Conservation (phyloP, 2,888 invertebrate species). For the Chrysomela aeneicollis region DNA sequence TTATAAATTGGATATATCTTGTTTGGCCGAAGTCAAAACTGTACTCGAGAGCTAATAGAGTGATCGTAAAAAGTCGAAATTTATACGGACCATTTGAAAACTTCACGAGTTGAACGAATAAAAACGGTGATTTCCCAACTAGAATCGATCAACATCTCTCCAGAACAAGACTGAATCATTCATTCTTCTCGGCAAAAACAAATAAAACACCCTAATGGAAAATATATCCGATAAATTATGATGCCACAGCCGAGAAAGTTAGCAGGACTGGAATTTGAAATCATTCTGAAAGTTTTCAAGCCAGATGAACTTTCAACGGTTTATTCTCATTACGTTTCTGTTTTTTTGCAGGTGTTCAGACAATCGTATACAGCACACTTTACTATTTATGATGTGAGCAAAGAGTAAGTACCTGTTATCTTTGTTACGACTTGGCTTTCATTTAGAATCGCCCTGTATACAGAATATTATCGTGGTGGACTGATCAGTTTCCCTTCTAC, state of each 20-base stretch:
- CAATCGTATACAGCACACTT: conserved; percentile 88
- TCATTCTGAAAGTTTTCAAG: conserved; percentile 11
- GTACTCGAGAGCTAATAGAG: no score
- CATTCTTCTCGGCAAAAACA: conserved; percentile 13
- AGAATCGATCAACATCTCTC: neutral
- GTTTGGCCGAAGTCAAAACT: no score
- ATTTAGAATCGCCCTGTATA: no score
- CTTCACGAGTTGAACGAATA: neutral
- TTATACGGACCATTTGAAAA: no score
- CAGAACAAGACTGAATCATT: conserved; percentile 1
- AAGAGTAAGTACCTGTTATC: conserved; percentile 74
- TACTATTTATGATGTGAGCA: conserved; percentile 90
- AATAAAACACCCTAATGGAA: conserved; percentile 5
- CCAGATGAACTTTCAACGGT: conserved; percentile 12
- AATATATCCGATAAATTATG: conserved; percentile 8
- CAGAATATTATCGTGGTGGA: no score
- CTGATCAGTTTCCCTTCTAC: no score
- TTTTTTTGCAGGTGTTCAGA: conserved; percentile 77
- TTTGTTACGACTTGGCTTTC: no score
- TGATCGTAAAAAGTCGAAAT: no score
- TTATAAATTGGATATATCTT: no score
- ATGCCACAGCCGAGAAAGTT: neutral
- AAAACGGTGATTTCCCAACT: no score
- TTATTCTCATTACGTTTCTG: conserved; percentile 19
- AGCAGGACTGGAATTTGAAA: neutral